Percentiles rank a stretch among this genome's conserved stretches.
Evolutionary conservation across 2,888 invertebrate genomes (phyloP).

Genomic region (Ischnus inquisitorius): DNA sequence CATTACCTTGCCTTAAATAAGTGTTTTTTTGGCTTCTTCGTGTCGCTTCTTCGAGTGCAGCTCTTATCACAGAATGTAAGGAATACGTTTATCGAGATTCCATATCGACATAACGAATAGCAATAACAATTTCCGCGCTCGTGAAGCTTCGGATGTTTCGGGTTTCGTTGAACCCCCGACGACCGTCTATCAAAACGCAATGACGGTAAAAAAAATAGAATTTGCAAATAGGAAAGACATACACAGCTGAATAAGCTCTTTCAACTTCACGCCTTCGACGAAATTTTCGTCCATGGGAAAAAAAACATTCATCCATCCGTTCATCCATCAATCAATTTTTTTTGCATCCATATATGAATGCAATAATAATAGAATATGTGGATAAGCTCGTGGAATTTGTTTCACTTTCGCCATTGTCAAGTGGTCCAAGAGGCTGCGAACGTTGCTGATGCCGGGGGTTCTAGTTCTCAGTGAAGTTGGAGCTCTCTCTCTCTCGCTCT

Average conservation of each 20-base stretch:
- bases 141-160: too few relatives aligned
- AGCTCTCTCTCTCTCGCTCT: too few relatives aligned
- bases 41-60: too few relatives aligned
- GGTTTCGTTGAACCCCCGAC: too few relatives aligned
- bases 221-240: neutral
- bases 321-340: neutral
- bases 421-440: constrained; percentile 60
- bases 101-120: too few relatives aligned
- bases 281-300: neutral
- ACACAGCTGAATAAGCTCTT: too few relatives aligned
- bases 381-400: constrained; percentile 65
- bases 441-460: constrained; percentile 56
- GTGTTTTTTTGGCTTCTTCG: too few relatives aligned
- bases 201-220: neutral
- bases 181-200: too few relatives aligned
- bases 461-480: constrained; percentile 62
- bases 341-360: neutral
- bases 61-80: too few relatives aligned
- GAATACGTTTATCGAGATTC: too few relatives aligned
- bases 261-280: neutral
- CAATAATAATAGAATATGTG: constrained; percentile 23
- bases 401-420: constrained; percentile 71
- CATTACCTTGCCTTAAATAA: too few relatives aligned
- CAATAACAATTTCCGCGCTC: too few relatives aligned
- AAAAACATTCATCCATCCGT: neutral